phyloP scores from a whole-genome alignment of 2,113 vertebrate species.

The Tor tambroides region DNA sequence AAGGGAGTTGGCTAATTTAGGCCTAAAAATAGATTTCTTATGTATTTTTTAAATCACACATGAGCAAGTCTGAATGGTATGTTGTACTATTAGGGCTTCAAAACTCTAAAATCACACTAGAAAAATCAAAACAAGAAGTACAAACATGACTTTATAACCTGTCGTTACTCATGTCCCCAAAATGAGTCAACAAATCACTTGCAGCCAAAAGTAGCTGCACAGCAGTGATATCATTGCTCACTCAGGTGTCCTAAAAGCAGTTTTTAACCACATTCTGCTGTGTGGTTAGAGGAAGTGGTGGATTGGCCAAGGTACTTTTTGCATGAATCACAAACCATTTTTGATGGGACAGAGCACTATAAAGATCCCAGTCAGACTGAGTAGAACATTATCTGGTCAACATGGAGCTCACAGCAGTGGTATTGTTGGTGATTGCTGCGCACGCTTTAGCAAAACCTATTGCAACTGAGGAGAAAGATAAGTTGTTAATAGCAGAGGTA shows the following conservation, averaged over 20 bases:
- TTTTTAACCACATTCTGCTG: constrained; percentile 36
- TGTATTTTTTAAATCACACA: neutral
- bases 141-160: neutral
- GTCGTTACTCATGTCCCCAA: neutral
- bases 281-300: constrained; percentile 20
- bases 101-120: neutral
- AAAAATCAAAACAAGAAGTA: neutral
- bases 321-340: constrained; percentile 49
- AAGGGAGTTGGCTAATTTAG: neutral
- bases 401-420: constrained; percentile 46
- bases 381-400: neutral
- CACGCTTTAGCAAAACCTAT: constrained; percentile 44
- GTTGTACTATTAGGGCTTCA: neutral
- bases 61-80: neutral
- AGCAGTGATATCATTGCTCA: constrained; percentile 15
- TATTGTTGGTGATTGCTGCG: constrained; percentile 29
- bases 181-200: constrained; percentile 3
- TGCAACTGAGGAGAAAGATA: neutral
- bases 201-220: neutral
- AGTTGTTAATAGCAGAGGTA: constrained; percentile 35
- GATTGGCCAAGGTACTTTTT: constrained; percentile 51
- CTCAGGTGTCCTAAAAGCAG: constrained; percentile 30
- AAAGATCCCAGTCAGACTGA: constrained; percentile 32
- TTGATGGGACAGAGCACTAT: constrained; percentile 34
- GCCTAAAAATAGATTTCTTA: constrained; percentile 5